A percentile compares a stretch with the other conserved stretches of the same genome.
Evolutionary conservation across 2,113 vertebrate species (phyloP).

Genomic region (Corvus cornix): DNA sequence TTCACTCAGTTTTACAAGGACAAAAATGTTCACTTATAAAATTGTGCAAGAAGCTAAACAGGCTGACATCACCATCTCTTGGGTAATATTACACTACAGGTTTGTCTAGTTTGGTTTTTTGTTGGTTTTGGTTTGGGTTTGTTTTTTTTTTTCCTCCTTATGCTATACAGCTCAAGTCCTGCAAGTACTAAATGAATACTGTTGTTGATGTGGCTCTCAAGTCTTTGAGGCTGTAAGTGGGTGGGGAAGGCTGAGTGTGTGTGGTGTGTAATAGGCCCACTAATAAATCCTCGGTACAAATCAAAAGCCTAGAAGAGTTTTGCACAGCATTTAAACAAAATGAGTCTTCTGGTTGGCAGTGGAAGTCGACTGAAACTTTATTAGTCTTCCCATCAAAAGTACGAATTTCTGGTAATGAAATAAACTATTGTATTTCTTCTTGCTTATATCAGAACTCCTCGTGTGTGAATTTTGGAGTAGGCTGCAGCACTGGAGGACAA

Average conservation of each 20-base stretch:
- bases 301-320: not conserved
- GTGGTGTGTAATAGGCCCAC: not conserved
- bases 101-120: not conserved
- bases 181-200: not conserved
- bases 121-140: not conserved
- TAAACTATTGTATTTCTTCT: not conserved
- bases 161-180: not conserved
- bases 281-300: not conserved
- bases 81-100: not conserved
- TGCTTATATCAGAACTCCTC: not conserved
- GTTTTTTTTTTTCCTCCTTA: not conserved
- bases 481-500: not conserved
- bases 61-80: not conserved
- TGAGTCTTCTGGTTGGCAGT: not conserved
- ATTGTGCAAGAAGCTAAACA: not conserved
- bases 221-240: not conserved
- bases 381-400: not conserved
- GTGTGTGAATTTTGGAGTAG: not conserved
- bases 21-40: not conserved
- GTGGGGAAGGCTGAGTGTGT: no score
- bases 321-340: not conserved
- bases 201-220: not conserved
- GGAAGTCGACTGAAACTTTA: not conserved
- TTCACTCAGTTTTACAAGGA: not conserved
- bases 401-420: not conserved